Evolutionary conservation across 2,888 invertebrate genomes (phyloP).

Genomic region (Diaperis boleti): DNA sequence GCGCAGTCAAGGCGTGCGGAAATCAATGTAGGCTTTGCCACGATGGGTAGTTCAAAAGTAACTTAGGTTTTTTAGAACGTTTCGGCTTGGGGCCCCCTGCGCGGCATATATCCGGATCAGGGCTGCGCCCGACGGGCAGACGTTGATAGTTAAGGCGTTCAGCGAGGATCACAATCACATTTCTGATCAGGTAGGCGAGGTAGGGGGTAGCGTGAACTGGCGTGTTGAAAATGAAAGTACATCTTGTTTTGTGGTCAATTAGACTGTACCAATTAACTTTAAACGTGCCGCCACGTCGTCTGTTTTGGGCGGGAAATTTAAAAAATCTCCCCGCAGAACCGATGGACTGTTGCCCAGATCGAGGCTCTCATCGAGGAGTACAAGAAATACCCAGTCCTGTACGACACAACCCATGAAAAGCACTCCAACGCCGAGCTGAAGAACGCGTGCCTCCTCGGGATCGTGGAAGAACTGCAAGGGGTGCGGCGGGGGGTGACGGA

Average conservation of each 20-base stretch:
- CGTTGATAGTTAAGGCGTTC: slow-evolving; percentile 1
- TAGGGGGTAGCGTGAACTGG: no score
- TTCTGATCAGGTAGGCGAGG: not conserved
- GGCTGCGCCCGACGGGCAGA: not conserved
- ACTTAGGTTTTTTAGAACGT: not conserved
- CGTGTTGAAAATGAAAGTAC: no score
- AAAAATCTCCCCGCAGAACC: not conserved
- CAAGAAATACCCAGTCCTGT: slow-evolving; percentile 6
- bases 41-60: not conserved
- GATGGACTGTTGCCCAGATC: not conserved
- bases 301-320: not conserved
- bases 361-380: slow-evolving; percentile 5
- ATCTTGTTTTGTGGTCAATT: no score
- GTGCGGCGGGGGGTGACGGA: slow-evolving; percentile 1
- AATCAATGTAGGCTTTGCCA: not conserved
- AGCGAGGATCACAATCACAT: slow-evolving; percentile 9
- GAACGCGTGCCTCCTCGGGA: not conserved
- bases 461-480: not conserved
- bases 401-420: not conserved
- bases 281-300: no score
- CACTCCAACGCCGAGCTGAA: not conserved
- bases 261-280: no score
- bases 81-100: not conserved
- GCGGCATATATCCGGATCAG: not conserved
- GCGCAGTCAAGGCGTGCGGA: slow-evolving; percentile 1